Evolutionary conservation across 1,140 invertebrate genomes (phyloP).

Genomic region (Scaptodrosophila lebanonensis): DNA sequence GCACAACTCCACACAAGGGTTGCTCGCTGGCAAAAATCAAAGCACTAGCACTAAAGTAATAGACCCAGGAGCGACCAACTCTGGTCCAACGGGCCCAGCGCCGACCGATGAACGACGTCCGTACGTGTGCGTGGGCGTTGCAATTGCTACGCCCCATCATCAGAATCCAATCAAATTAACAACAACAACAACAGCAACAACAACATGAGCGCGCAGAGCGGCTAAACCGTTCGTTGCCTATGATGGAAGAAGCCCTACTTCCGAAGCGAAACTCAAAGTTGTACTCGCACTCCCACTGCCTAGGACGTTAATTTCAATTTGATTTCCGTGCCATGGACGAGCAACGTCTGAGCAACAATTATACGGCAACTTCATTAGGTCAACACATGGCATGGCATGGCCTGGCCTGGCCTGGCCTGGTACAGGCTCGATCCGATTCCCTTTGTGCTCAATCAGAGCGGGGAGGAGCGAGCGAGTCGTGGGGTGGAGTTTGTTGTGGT

Average conservation of each 20-base stretch:
- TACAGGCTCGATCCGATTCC: neutral
- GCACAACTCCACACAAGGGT: slow-evolving; percentile 30
- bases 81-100: too few species aligned
- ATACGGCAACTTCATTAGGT: slow-evolving; percentile 76
- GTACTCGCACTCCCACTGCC: slow-evolving; percentile 6
- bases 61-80: slow-evolving; percentile 53
- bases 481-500: slow-evolving; percentile 9
- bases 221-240: slow-evolving; percentile 13
- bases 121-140: slow-evolving; percentile 73
- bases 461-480: slow-evolving; percentile 13
- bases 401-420: neutral
- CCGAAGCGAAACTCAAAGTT: slow-evolving; percentile 33
- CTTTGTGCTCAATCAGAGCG: too few species aligned
- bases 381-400: slow-evolving; percentile 48
- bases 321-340: slow-evolving; percentile 57
- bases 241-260: slow-evolving; percentile 34
- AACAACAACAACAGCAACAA: slow-evolving; percentile 60
- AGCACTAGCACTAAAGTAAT: slow-evolving; percentile 55
- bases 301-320: slow-evolving; percentile 76
- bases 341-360: slow-evolving; percentile 67
- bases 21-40: slow-evolving; percentile 54
- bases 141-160: slow-evolving; percentile 72
- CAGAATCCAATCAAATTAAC: slow-evolving; percentile 77
- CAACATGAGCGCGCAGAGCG: slow-evolving; percentile 3
- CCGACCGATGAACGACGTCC: slow-evolving; percentile 1